A percentile compares a stretch with the other conserved stretches of the same genome.
Conservation (phyloP, 2,797 vertebrate genomes). For the Margarornis squamiger region DNA sequence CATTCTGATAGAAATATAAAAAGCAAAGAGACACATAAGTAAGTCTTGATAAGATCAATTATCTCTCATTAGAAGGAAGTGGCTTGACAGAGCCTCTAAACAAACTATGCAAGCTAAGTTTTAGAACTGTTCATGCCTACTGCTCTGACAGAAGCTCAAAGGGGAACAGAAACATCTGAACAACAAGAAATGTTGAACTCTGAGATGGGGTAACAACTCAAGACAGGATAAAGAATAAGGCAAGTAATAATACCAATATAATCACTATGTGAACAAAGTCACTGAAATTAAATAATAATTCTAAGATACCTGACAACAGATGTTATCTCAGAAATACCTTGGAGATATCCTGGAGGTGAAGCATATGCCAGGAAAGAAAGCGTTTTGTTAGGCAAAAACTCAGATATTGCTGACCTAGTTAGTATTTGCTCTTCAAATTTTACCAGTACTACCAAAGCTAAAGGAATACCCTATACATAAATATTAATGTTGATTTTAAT, state of each 20-base stretch:
- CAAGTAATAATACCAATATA: not conserved
- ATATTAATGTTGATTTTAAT: not conserved
- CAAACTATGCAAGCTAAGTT: not conserved
- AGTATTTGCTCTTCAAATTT: not conserved
- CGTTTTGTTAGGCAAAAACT: not conserved
- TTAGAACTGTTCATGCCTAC: not conserved
- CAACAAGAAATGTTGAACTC: not conserved
- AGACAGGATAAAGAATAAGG: not conserved
- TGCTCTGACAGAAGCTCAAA: not conserved
- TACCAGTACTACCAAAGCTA: fast-evolving
- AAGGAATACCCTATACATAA: not conserved
- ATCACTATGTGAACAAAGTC: not conserved
- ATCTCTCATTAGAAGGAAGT: not conserved
- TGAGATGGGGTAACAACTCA: not conserved
- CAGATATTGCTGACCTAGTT: not conserved
- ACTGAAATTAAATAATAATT: not conserved
- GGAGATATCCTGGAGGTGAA: not conserved
- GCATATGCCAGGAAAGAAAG: not conserved
- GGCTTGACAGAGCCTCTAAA: not conserved
- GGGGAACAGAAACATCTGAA: not conserved
- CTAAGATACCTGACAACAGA: not conserved
- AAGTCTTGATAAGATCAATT: not conserved
- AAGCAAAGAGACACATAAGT: not conserved
- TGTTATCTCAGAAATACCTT: not conserved
- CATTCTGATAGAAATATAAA: not conserved